phyloP scores from a whole-genome alignment of 2,888 invertebrate genomes.

The Ctenicera cuprea region DNA sequence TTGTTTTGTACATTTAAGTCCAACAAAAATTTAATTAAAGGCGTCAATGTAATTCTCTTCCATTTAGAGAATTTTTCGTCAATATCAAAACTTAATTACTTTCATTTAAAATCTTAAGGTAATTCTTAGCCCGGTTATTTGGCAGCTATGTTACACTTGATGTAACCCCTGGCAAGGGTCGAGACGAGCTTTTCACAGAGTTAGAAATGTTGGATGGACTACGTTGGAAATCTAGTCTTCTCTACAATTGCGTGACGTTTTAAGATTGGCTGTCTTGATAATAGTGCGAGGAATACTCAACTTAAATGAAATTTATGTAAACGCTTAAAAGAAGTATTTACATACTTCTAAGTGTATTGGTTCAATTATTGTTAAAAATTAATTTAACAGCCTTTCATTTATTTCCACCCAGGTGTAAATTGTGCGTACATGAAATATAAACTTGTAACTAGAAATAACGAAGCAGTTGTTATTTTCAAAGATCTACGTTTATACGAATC shows the following conservation, averaged over 20 bases:
- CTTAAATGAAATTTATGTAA: not conserved
- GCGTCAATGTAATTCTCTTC: not conserved
- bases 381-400: too few relatives aligned
- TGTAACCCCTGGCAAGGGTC: constrained; percentile 15
- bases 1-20: not conserved
- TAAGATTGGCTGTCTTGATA: not conserved
- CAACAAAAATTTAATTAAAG: constrained; percentile 12
- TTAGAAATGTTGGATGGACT: constrained; percentile 20
- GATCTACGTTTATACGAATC: constrained; percentile 50
- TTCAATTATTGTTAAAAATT: too few relatives aligned
- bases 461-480: constrained; percentile 3
- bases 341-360: not conserved
- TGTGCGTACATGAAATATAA: not conserved
- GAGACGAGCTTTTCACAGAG: constrained; percentile 22
- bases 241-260: not conserved
- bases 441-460: not conserved
- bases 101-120: constrained; percentile 56
- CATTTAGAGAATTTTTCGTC: constrained; percentile 52
- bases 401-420: too few relatives aligned
- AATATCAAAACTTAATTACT: constrained; percentile 59
- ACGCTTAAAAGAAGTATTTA: not conserved
- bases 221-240: not conserved
- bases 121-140: constrained; percentile 53
- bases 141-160: constrained; percentile 35
- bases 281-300: not conserved